These are phyloP conservation scores for Erannis defoliaria DNA, from an alignment of 2,888 invertebrate species.

Conservation along the genomic window DNA sequence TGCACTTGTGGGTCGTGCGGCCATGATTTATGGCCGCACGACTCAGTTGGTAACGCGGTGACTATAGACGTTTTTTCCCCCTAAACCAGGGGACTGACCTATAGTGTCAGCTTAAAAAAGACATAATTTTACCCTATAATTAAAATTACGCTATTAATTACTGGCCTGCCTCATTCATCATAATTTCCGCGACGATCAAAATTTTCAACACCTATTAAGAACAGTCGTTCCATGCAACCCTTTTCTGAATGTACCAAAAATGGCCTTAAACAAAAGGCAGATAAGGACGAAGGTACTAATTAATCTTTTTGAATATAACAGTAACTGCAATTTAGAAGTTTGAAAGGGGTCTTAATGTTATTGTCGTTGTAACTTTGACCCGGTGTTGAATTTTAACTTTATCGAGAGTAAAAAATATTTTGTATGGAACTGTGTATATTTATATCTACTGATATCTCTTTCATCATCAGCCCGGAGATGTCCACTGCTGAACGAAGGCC, in stretches of 20 bases:
- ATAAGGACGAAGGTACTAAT: constrained; percentile 36
- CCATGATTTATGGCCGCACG: no score
- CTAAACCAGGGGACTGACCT: not conserved
- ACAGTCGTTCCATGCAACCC: constrained; percentile 18
- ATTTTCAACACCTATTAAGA: constrained; percentile 18
- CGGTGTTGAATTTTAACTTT: not conserved
- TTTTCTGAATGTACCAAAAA: constrained; percentile 14
- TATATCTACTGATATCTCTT: no score
- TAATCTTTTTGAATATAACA: constrained; percentile 34
- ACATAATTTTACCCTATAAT: constrained; percentile 12
- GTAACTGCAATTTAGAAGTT: constrained; percentile 34
- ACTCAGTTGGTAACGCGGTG: no score
- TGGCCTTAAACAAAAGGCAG: constrained; percentile 22
- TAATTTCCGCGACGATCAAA: constrained; percentile 18
- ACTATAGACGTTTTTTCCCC: not conserved
- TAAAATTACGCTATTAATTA: constrained; percentile 10
- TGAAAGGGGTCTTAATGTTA: constrained; percentile 28
- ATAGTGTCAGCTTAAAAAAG: not conserved
- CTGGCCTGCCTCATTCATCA: not conserved
- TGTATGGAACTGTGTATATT: no score
- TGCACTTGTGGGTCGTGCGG: no score
- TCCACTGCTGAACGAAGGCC: no score
- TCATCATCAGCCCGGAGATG: no score
- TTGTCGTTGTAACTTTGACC: constrained; percentile 15
- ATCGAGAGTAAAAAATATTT: not conserved